These are phyloP conservation scores for Protobothrops mucrosquamatus DNA, from an alignment of 2,113 vertebrate genomes.

Conservation along the genomic window DNA sequence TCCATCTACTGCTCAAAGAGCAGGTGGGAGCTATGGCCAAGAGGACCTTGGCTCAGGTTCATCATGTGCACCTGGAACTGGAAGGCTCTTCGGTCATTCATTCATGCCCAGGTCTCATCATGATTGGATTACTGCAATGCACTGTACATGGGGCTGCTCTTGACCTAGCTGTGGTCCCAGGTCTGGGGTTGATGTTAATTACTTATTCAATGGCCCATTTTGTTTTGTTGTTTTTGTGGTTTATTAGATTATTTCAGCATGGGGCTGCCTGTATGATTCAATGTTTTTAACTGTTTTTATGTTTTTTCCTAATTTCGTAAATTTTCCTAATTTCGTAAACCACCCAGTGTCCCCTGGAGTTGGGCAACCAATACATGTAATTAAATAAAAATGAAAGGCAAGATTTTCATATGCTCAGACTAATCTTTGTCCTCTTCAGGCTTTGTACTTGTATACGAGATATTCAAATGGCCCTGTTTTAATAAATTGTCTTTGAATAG, in stretches of 20 bases:
- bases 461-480: neutral
- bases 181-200: neutral
- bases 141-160: neutral
- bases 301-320: neutral
- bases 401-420: slow-evolving; percentile 49
- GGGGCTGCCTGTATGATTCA: neutral
- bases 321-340: neutral
- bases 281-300: neutral
- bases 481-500: slow-evolving; percentile 12
- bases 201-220: neutral
- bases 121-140: neutral
- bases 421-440: slow-evolving; percentile 29
- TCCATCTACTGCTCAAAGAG: neutral
- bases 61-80: neutral
- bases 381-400: slow-evolving; percentile 8
- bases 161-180: neutral
- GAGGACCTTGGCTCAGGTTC: neutral
- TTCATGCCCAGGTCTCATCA: neutral
- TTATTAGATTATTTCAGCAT: neutral
- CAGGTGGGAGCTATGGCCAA: neutral
- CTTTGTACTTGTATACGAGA: slow-evolving; percentile 40
- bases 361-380: neutral
- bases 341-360: neutral
- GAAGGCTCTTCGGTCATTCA: neutral
- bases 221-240: neutral